phyloP scores from a whole-genome alignment of 2,797 vertebrate genomes.

The Smutsia temminckii region DNA sequence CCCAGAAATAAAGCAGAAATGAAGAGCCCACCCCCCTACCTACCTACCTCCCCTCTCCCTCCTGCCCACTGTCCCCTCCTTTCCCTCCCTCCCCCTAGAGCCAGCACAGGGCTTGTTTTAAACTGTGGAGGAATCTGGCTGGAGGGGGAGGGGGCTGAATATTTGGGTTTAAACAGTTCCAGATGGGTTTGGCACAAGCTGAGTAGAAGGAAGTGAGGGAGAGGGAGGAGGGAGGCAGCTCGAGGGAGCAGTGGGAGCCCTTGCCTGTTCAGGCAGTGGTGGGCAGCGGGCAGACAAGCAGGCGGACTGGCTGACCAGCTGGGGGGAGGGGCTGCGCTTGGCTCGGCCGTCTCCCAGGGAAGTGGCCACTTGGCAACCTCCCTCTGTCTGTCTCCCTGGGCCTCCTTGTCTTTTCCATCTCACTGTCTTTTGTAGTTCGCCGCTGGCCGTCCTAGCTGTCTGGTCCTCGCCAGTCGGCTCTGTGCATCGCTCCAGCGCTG shows the following conservation, averaged over 20 bases:
- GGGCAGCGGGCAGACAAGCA: conserved; percentile 59
- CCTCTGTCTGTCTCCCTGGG: conserved; percentile 52
- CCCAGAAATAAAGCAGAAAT: conserved; percentile 87
- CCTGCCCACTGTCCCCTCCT: conserved; percentile 30
- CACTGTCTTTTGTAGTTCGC: conserved; percentile 55
- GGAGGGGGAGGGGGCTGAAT: conserved; percentile 78
- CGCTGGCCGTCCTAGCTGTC: conserved; percentile 50
- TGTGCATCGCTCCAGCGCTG: background rate
- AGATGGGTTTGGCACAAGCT: conserved; percentile 85
- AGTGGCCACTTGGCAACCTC: conserved; percentile 65
- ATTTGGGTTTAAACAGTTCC: conserved; percentile 90
- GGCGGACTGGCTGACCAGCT: conserved; percentile 61
- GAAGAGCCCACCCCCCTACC: conserved; percentile 80
- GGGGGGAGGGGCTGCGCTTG: conserved; percentile 28
- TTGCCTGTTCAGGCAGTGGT: conserved; percentile 66
- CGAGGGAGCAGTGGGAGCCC: conserved; percentile 75
- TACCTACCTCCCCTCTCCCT: conserved; percentile 58
- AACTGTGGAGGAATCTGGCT: conserved; percentile 88
- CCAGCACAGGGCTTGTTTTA: conserved; percentile 87
- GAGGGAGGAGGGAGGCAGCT: conserved; percentile 81
- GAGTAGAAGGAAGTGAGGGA: conserved; percentile 85
- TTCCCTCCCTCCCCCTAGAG: conserved; percentile 73
- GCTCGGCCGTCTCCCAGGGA: conserved; percentile 34
- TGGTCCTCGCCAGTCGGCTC: conserved; percentile 35
- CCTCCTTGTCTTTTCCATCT: conserved; percentile 66